Evolutionary conservation across 1,140 invertebrate genomes (phyloP), one percentile per base, ranked within the genome.

Genomic region (Agrypnia vestita): DNA sequence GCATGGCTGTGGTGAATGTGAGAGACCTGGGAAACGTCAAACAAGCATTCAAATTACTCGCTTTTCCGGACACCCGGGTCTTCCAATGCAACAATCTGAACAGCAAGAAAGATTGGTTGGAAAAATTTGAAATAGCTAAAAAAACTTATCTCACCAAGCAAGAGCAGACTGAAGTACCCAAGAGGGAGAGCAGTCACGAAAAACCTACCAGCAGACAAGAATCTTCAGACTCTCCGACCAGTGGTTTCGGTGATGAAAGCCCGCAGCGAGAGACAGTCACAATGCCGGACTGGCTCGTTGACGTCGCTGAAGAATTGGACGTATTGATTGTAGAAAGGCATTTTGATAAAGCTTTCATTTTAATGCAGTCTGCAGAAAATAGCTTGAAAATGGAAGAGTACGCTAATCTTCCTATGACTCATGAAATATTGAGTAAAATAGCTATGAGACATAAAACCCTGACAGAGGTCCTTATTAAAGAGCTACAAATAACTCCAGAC

Each of bases 251-350:
- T 86, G 87, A 92, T 78, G 89, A 91, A 85, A 83, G 86, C 67
- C 87, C 92, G 84, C 87, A 92, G 77, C 88, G 93, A 87, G 89
- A 90, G 85, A 84, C 87, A 83, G 86, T 91, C 73, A 83, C 86
- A 4, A 88, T 93, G 43, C 96, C 96, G 0, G 97, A 98, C 83
- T 99, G 98, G 98, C 87, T 99, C 44, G 85, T 94, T 74, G 97
- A 99, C 88, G 92, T 97, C 0, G 94, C 96, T 17, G 98, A 99
- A 87, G 97, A 99, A 88, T 90, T 99, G 21, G 98, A 99, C 90
- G 97, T 99, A 15, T 94, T 94, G 80, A 97, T 99, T 83, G 98
- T 98, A n/a, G 97, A 99, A 87, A 92, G 98, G 84, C 96, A 99
- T 86, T 99, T 99, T 87, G 97, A 99, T 87, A 96, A 97, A 85